phyloP scores from a whole-genome alignment of 2,797 vertebrate species.

The Falco peregrinus region DNA sequence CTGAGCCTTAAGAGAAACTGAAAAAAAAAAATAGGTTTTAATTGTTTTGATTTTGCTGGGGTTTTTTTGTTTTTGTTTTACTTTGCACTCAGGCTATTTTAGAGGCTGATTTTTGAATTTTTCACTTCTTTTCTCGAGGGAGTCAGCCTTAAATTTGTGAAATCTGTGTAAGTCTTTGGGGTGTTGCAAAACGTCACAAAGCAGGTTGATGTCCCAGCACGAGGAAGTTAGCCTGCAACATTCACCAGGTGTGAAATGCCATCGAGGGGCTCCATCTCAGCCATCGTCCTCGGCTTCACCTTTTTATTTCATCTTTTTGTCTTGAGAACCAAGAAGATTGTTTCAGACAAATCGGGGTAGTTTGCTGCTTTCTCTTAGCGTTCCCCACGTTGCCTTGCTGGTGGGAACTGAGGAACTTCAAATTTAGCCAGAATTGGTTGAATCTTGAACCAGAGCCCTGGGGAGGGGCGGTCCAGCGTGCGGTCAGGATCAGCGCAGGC shows the following conservation, averaged over 20 bases:
- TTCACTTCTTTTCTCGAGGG: background rate
- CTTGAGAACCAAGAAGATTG: background rate
- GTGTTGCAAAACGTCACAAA: background rate
- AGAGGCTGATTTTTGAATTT: background rate
- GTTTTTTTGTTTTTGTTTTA: constrained; percentile 9
- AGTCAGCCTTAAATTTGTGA: background rate
- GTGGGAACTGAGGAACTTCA: background rate
- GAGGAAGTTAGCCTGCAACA: background rate
- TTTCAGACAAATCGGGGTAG: background rate
- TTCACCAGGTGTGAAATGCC: background rate
- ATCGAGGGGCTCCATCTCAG: background rate
- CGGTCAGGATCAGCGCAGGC: background rate
- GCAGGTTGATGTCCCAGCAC: background rate
- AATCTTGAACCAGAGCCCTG: background rate
- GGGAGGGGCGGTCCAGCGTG: background rate
- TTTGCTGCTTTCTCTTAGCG: background rate
- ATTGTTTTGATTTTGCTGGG: background rate
- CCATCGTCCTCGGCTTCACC: background rate
- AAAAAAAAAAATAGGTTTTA: background rate
- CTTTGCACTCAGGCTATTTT: constrained; percentile 41
- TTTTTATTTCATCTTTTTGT: background rate
- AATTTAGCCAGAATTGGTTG: background rate
- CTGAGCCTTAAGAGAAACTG: constrained; percentile 69
- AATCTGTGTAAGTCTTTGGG: background rate
- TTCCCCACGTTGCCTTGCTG: background rate